A percentile compares a stretch with the other conserved stretches of the same genome.
Evolutionary conservation across 2,888 invertebrate genomes (phyloP).

Genomic region (Epirrhoe alternata): DNA sequence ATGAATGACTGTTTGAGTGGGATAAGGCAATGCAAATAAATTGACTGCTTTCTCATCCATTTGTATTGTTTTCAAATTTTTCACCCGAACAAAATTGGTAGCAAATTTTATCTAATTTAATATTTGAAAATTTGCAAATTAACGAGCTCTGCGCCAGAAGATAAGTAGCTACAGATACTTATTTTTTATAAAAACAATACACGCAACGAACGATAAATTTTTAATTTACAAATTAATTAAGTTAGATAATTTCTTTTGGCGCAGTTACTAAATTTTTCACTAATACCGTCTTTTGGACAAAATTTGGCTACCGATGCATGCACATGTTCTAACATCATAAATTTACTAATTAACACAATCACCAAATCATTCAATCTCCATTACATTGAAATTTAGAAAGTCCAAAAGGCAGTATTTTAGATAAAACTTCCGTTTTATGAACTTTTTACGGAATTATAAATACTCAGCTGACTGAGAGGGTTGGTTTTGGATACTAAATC

Average conservation of each 20-base stretch:
- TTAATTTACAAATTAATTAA: too few species aligned
- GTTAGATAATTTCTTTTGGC: too few species aligned
- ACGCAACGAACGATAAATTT: too few species aligned
- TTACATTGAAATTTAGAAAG: constrained; percentile 40
- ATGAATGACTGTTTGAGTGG: too few species aligned
- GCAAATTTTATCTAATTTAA: constrained; percentile 60
- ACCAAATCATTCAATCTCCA: constrained; percentile 34
- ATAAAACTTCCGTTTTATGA: constrained; percentile 31
- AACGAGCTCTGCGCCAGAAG: not conserved
- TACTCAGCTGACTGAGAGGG: constrained; percentile 30
- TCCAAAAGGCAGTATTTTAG: constrained; percentile 78
- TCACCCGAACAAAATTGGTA: constrained; percentile 66
- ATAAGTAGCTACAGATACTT: too few species aligned
- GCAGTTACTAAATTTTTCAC: constrained; percentile 21
- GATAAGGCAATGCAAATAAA: too few species aligned
- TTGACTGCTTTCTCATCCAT: constrained; percentile 14
- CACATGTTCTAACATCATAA: constrained; percentile 33
- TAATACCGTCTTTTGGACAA: constrained; percentile 78
- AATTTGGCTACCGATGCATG: constrained; percentile 80
- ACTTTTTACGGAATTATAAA: constrained; percentile 4
- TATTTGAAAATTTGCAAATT: not conserved
- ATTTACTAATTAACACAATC: constrained; percentile 36
- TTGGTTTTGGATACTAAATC: not conserved
- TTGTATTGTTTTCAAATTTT: constrained; percentile 24
- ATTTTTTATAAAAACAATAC: too few species aligned